These are phyloP conservation scores for Anoura caudifer DNA, from an alignment of 2,113 vertebrate species.

Conservation along the genomic window DNA sequence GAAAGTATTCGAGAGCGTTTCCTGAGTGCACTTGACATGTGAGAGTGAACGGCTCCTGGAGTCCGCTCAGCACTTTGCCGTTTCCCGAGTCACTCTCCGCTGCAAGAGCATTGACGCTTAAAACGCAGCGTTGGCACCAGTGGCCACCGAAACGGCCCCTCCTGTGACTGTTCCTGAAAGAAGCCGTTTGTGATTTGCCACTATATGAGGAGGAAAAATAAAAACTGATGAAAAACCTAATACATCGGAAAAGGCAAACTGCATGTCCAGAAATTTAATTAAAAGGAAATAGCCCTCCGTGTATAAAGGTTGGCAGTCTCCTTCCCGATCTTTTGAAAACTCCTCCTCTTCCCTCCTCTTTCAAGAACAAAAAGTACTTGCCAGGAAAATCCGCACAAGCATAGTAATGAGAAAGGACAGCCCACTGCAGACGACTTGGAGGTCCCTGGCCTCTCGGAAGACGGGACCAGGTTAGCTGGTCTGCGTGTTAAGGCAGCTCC, in stretches of 20 bases:
- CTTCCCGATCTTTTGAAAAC: not conserved
- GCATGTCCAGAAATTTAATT: conserved; percentile 82
- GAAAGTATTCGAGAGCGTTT: not conserved
- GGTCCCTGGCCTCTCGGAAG: not conserved
- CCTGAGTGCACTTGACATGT: not conserved
- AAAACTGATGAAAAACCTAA: conserved; percentile 72
- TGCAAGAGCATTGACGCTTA: conserved; percentile 55
- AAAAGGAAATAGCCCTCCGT: conserved; percentile 76
- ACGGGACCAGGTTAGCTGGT: not conserved
- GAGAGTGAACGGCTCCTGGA: not conserved
- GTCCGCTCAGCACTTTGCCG: conserved; percentile 21
- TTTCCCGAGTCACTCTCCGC: conserved; percentile 50
- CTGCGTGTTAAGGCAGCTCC: not conserved
- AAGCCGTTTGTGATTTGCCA: conserved; percentile 76
- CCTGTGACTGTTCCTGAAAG: conserved; percentile 70
- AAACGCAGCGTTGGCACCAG: conserved; percentile 70
- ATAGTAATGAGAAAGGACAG: conserved; percentile 66
- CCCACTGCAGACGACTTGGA: not conserved
- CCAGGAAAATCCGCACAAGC: conserved; percentile 47
- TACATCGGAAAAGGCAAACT: conserved; percentile 80
- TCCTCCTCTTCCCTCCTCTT: not conserved
- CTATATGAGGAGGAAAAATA: not conserved
- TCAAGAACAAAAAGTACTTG: conserved; percentile 59
- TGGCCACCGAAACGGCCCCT: conserved; percentile 27
- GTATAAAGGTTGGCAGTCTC: conserved; percentile 56